A percentile compares a stretch with the other conserved stretches of the same genome.
Conservation (phyloP, 2,797 vertebrate species). For the Halcyon smyrnensis region DNA sequence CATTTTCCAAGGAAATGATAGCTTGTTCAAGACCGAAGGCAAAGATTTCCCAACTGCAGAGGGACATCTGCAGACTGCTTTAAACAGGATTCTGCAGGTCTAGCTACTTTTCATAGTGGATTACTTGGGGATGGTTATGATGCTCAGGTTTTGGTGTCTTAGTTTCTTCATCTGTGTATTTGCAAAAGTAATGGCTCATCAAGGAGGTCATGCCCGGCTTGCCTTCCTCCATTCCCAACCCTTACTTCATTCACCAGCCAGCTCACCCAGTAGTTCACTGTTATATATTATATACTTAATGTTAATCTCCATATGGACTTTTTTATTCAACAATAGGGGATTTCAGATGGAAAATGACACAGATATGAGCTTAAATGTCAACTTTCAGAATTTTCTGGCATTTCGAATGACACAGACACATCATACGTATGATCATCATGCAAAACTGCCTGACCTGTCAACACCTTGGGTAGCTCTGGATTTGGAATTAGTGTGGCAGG, state of each 20-base stretch:
- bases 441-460: not conserved
- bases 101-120: not conserved
- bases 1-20: constrained; percentile 34
- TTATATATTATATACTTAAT: not conserved
- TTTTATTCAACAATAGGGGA: not conserved
- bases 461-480: not conserved
- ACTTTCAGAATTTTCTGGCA: not conserved
- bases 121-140: not conserved
- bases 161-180: not conserved
- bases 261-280: not conserved
- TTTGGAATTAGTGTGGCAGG: not conserved
- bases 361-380: not conserved
- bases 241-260: not conserved
- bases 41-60: not conserved
- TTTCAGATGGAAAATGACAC: not conserved
- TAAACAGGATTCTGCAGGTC: not conserved
- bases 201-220: not conserved
- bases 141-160: not conserved
- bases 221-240: not conserved
- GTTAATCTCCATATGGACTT: not conserved
- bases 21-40: not conserved
- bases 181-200: not conserved
- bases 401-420: not conserved
- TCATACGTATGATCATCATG: not conserved
- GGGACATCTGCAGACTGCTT: constrained; percentile 8